Percentiles rank a stretch among this genome's conserved stretches.
phyloP scores from a whole-genome alignment of 2,113 vertebrate genomes.

The Cephalopterus ornatus region DNA sequence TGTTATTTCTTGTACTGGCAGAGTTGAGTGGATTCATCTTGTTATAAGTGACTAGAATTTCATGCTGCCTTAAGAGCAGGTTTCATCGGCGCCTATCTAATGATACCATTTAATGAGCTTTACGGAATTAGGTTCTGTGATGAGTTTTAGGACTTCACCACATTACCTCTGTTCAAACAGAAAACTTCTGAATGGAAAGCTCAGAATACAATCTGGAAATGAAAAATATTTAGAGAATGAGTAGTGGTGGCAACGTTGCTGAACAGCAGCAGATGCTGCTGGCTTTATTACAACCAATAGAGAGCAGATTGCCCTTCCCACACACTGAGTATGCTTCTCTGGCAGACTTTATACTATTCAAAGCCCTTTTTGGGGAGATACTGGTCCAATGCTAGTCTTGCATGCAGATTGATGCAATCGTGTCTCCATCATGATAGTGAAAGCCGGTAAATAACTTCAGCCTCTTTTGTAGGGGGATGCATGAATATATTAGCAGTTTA shows the following conservation, averaged over 20 bases:
- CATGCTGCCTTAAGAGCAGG: not conserved
- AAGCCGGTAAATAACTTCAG: not conserved
- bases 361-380: not conserved
- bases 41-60: not conserved
- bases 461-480: not conserved
- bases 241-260: not conserved
- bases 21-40: not conserved
- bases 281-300: conserved; percentile 31
- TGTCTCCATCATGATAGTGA: not conserved
- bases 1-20: not conserved
- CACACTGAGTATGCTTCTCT: conserved; percentile 8
- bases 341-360: not conserved
- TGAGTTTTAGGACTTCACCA: not conserved
- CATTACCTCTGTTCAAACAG: not conserved
- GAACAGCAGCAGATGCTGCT: conserved; percentile 27
- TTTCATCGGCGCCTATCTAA: not conserved
- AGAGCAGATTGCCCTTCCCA: conserved; percentile 27
- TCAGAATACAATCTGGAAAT: not conserved
- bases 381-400: not conserved
- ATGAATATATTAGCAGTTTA: not conserved
- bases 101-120: not conserved
- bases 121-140: not conserved
- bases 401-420: not conserved
- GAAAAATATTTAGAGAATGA: not conserved
- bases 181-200: not conserved